These are phyloP conservation scores for Paramisgurnus dabryanus DNA, from an alignment of 2,113 vertebrate genomes.

Conservation along the genomic window DNA sequence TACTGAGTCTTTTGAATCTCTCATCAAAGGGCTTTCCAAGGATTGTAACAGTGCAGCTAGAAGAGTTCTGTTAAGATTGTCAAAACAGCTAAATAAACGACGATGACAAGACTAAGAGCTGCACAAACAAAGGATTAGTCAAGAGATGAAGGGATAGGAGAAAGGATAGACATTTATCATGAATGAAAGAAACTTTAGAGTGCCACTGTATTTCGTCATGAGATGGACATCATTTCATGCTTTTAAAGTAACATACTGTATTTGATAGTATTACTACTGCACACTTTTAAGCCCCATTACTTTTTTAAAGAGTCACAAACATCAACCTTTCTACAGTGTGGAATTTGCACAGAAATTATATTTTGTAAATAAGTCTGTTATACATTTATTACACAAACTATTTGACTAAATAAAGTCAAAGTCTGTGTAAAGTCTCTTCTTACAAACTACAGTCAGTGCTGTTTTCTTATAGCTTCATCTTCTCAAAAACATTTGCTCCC, in stretches of 20 bases:
- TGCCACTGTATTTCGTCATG: constrained; percentile 48
- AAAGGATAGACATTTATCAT: constrained; percentile 54
- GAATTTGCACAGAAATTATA: too few relatives aligned
- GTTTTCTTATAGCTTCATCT: too few relatives aligned
- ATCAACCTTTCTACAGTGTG: too few relatives aligned
- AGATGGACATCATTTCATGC: constrained; percentile 1
- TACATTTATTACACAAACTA: not conserved
- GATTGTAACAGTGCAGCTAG: constrained; percentile 53
- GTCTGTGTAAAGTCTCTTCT: too few relatives aligned
- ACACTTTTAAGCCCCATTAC: too few relatives aligned
- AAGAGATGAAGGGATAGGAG: constrained; percentile 73
- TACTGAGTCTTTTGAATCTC: constrained; percentile 63
- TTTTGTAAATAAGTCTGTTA: not conserved
- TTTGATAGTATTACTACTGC: too few relatives aligned
- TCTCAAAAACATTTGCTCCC: too few relatives aligned
- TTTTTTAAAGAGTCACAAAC: too few relatives aligned
- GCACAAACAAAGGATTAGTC: constrained; percentile 77
- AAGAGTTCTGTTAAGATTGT: constrained; percentile 60
- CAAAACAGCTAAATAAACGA: constrained; percentile 76
- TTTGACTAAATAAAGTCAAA: too few relatives aligned
- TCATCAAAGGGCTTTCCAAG: constrained; percentile 67
- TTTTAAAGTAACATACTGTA: too few relatives aligned
- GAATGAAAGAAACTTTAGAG: constrained; percentile 17
- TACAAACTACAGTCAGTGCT: too few relatives aligned
- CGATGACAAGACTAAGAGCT: constrained; percentile 74